phyloP scores from a whole-genome alignment of 2,113 vertebrate species.

The Entomyzon cyanotis region DNA sequence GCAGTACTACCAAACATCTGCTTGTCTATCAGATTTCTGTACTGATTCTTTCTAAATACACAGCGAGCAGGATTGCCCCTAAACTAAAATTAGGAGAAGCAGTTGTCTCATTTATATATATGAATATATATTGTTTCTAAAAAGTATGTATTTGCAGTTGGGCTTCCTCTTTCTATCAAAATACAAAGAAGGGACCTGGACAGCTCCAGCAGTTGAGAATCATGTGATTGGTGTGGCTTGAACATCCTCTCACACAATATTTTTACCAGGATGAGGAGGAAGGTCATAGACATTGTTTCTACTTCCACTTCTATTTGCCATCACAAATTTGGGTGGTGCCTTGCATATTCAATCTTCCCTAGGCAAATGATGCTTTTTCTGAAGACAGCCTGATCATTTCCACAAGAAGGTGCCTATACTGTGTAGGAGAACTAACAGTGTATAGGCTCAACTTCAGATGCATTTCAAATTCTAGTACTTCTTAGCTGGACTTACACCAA shows the following conservation, averaged over 20 bases:
- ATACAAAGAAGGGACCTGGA: background rate
- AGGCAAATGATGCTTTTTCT: background rate
- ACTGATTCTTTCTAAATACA: background rate
- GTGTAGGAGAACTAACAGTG: background rate
- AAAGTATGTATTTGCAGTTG: background rate
- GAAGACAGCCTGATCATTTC: background rate
- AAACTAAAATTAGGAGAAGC: background rate
- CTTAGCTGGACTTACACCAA: background rate
- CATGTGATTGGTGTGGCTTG: background rate
- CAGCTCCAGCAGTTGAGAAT: background rate
- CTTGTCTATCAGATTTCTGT: background rate
- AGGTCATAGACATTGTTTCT: background rate
- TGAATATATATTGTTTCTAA: background rate
- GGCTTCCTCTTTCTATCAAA: background rate
- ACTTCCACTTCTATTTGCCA: background rate
- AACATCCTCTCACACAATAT: background rate
- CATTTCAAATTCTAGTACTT: background rate
- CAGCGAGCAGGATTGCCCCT: background rate
- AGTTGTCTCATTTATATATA: background rate
- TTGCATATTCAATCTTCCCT: background rate
- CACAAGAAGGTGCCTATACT: background rate
- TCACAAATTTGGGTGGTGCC: background rate
- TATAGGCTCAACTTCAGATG: background rate
- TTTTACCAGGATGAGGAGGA: background rate
- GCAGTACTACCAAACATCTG: background rate